Evolutionary conservation across 1,140 invertebrate genomes (phyloP).

Genomic region (Drosophila sp.): DNA sequence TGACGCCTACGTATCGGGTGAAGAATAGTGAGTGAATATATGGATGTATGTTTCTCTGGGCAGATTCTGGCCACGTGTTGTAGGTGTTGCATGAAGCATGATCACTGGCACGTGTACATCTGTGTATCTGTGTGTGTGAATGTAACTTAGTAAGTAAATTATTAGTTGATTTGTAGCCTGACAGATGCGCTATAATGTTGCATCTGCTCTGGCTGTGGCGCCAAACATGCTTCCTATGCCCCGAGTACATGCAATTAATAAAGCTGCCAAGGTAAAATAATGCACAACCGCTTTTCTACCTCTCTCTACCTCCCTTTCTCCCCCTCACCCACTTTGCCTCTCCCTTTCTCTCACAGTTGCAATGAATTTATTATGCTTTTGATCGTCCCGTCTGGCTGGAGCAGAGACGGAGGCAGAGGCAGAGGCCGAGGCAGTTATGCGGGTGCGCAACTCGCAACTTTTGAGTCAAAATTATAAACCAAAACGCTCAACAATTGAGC

Average conservation of each 20-base stretch:
- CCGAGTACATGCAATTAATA: slow-evolving; percentile 69
- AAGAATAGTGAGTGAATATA: slow-evolving; percentile 34
- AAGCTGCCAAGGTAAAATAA: slow-evolving; percentile 77
- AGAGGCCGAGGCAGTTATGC: slow-evolving; percentile 19
- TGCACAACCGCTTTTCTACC: slow-evolving; percentile 45
- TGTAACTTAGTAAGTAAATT: slow-evolving; percentile 53
- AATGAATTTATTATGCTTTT: slow-evolving; percentile 68
- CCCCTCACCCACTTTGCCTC: slow-evolving; percentile 1
- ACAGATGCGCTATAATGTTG: slow-evolving; percentile 58
- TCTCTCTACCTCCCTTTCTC: slow-evolving; percentile 4
- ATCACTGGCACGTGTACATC: slow-evolving; percentile 60
- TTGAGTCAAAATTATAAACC: slow-evolving; percentile 19
- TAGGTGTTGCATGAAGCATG: slow-evolving; percentile 71
- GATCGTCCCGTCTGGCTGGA: slow-evolving; percentile 57
- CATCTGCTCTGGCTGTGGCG: slow-evolving; percentile 50
- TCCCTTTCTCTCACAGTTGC: slow-evolving; percentile 43
- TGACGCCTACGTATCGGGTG: slow-evolving; percentile 62
- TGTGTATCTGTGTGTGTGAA: slow-evolving; percentile 10
- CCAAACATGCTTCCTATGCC: slow-evolving; percentile 52
- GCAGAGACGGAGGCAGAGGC: slow-evolving; percentile 26
- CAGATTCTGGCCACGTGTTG: slow-evolving; percentile 68
- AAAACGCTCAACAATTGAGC: slow-evolving; percentile 41
- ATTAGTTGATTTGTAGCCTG: slow-evolving; percentile 63
- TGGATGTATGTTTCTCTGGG: not conserved
- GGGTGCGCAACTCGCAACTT: slow-evolving; percentile 20